Evolutionary conservation across 2,888 invertebrate genomes (phyloP), one percentile per base, ranked within the genome.

Genomic region (Aphrophora alni): DNA sequence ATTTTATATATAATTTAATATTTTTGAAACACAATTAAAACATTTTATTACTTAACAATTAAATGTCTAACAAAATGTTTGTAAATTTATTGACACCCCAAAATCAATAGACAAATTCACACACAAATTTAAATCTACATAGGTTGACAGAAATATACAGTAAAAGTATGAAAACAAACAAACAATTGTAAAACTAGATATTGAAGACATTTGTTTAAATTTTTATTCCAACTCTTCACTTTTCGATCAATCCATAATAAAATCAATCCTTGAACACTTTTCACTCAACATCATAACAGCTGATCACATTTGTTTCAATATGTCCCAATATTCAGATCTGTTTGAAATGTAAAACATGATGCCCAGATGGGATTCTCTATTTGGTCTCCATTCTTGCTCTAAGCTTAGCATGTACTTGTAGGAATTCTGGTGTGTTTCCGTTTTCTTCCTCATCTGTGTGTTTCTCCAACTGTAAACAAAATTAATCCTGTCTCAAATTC

Each of bases 351-450:
- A 44, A 44, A 14, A 44, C 44, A 44, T 2, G 44, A 44, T 44
- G 33, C 33, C 4, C 33, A 33, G 10, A 44, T 14, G 33, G 33
- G 33, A 33, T 5, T 2, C 2, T 59, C 74, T 83, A 83, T 75
- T 85, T 85, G 71, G 83, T 80, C 26, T 84, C 85, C 85, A 85
- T 86, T 82, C 83, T 85, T 12, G 91, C 89, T 85, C 91, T 90
- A 86, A 93, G 88, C 87, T 92, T 92, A 86, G 92, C 92, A 86
- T 92, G 90, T 76, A 92, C 91, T 87, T 92, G 91, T 78, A 92
- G 88, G 87, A 93, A 92, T 87, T 92, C 92, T 84, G 87, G 86
- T 79, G 87, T 86, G 38, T 84, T 81, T 51, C 80, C 82, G 17
- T 81, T 82, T 27, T 83, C 82, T 78, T 85, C 84, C 25, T 84